These are phyloP conservation scores for Cercocebus atys DNA, from an alignment of 2,113 vertebrate genomes.

Conservation along the genomic window DNA sequence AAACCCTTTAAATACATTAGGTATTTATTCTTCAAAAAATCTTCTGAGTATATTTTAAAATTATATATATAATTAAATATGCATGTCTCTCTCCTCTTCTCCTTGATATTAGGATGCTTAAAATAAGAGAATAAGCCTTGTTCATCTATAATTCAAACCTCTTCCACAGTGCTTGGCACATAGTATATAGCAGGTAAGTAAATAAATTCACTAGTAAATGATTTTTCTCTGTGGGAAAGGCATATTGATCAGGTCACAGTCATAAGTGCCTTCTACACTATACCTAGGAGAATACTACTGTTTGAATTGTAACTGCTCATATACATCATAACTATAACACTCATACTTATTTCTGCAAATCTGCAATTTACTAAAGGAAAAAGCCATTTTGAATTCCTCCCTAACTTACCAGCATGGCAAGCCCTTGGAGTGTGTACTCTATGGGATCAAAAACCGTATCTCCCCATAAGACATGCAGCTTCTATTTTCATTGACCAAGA, in stretches of 20 bases:
- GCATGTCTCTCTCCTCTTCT: background rate
- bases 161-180: background rate
- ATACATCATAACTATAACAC: background rate
- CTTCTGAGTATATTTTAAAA: conserved; percentile 10
- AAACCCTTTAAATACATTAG: conserved; percentile 1
- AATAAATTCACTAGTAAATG: background rate
- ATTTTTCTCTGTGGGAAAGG: background rate
- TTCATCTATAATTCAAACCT: background rate
- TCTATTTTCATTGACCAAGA: background rate
- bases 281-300: background rate
- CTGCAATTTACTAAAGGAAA: background rate
- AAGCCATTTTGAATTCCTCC: background rate
- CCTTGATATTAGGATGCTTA: background rate
- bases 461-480: background rate
- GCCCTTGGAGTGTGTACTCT: background rate
- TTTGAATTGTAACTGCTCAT: background rate
- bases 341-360: background rate
- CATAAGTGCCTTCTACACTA: background rate
- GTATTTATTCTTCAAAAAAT: conserved; percentile 32
- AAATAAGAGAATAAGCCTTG: background rate
- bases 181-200: background rate
- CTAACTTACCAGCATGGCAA: background rate
- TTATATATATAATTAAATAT: conserved; percentile 24
- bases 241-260: background rate
- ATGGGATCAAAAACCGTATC: background rate